Percentiles rank a stretch among this genome's conserved stretches.
These are phyloP conservation scores for Urocyon cinereoargenteus DNA, from an alignment of 2,797 vertebrate genomes.

Conservation along the genomic window DNA sequence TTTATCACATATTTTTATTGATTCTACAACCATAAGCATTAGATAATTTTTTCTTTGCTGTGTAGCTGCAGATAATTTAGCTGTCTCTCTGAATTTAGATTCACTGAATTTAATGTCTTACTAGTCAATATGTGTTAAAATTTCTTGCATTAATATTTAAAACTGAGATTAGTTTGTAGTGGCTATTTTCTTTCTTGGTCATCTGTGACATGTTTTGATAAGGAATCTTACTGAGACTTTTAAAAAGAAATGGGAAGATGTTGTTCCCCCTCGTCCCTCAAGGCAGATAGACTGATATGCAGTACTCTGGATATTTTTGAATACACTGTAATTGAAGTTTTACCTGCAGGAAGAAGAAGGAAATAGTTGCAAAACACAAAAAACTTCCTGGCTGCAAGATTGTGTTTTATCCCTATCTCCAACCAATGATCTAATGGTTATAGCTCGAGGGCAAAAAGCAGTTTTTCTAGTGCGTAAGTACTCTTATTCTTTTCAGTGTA, in stretches of 20 bases:
- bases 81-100: background rate
- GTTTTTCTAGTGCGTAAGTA: slow-evolving; percentile 95
- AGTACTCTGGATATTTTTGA: background rate
- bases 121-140: background rate
- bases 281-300: background rate
- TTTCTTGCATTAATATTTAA: background rate
- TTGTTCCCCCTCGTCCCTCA: background rate
- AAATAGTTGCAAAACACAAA: slow-evolving; percentile 85
- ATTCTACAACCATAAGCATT: background rate
- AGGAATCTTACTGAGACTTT: background rate
- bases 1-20: background rate
- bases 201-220: slow-evolving; percentile 38
- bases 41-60: background rate
- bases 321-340: slow-evolving; percentile 1
- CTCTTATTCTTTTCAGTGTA: background rate
- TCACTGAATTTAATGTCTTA: background rate
- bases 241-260: background rate
- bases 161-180: background rate
- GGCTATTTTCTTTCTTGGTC: background rate
- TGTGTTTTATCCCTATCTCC: slow-evolving; percentile 96
- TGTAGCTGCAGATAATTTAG: background rate
- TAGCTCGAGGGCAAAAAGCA: slow-evolving; percentile 95
- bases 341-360: slow-evolving; percentile 90
- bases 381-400: slow-evolving; percentile 94
- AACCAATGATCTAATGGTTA: slow-evolving; percentile 96